Conservation (phyloP, 2,797 vertebrate species). For the Falco cherrug region DNA sequence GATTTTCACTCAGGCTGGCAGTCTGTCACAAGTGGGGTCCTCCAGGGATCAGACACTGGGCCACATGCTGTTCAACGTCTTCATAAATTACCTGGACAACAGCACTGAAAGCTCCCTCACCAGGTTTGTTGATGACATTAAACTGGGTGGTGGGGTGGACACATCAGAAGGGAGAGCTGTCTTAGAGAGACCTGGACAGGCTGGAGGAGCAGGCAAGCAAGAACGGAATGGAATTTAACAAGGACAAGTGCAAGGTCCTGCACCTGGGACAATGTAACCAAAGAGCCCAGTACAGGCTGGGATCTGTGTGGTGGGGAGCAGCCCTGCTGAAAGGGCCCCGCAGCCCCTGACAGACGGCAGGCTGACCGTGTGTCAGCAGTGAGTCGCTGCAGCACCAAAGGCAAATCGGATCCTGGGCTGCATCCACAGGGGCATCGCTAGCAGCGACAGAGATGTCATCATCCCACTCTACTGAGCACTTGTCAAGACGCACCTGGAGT, state of each 20-base stretch:
- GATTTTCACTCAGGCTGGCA: neutral
- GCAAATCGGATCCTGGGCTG: neutral
- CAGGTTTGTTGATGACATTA: neutral
- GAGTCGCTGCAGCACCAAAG: neutral
- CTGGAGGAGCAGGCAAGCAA: neutral
- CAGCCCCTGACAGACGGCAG: too few species aligned
- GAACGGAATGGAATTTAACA: neutral
- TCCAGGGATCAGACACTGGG: neutral
- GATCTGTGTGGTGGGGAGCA: neutral
- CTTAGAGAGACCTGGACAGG: neutral
- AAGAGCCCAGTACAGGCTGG: neutral
- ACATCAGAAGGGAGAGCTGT: rapidly evolving
- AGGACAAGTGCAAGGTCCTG: neutral
- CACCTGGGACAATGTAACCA: neutral
- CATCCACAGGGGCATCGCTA: neutral
- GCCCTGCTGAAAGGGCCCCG: neutral
- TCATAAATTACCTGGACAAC: neutral
- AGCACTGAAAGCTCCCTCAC: neutral
- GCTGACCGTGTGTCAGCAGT: neutral
- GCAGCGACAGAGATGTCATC: neutral
- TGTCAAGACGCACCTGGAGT: neutral
- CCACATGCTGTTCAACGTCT: neutral
- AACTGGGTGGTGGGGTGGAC: neutral
- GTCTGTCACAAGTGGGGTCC: neutral
- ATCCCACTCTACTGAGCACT: neutral